A percentile compares a stretch with the other conserved stretches of the same genome.
These are phyloP conservation scores for Gymnarchus niloticus DNA, from an alignment of 2,113 vertebrate genomes.

Conservation along the genomic window DNA sequence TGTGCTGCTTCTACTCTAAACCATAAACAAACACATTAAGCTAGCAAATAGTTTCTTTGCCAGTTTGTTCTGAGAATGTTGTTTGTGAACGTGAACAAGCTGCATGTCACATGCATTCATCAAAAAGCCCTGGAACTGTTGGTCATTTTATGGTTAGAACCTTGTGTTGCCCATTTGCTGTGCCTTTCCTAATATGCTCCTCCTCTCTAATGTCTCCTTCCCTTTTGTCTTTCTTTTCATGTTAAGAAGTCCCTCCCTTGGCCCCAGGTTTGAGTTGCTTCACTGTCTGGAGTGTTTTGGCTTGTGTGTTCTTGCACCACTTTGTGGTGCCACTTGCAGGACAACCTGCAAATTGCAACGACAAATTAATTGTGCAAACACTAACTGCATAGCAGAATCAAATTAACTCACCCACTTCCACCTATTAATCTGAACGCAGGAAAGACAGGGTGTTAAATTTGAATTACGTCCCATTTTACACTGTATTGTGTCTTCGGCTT, in stretches of 20 bases:
- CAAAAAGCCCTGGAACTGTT: background rate
- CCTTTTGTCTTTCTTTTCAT: conserved; percentile 29
- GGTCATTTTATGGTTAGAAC: background rate
- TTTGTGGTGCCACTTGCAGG: background rate
- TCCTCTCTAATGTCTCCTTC: conserved; percentile 12
- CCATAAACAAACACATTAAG: no score
- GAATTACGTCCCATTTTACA: background rate
- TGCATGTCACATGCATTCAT: background rate
- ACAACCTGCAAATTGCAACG: background rate
- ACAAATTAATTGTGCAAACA: background rate
- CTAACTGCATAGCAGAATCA: background rate
- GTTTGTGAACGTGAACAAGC: no score
- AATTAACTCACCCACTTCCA: background rate
- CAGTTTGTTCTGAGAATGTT: no score
- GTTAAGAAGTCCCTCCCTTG: conserved; percentile 50
- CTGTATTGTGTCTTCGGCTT: no score
- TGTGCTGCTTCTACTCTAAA: no score
- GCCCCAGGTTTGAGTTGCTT: conserved; percentile 41
- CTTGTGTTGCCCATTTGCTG: background rate
- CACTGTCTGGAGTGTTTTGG: conserved; percentile 1
- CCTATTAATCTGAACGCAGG: background rate
- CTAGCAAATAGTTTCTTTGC: background rate
- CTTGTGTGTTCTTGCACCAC: background rate
- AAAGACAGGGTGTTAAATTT: background rate
- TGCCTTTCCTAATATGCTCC: conserved; percentile 2